These are phyloP conservation scores for Cosmopolites sordidus DNA, from an alignment of 2,888 invertebrate species.

Conservation along the genomic window DNA sequence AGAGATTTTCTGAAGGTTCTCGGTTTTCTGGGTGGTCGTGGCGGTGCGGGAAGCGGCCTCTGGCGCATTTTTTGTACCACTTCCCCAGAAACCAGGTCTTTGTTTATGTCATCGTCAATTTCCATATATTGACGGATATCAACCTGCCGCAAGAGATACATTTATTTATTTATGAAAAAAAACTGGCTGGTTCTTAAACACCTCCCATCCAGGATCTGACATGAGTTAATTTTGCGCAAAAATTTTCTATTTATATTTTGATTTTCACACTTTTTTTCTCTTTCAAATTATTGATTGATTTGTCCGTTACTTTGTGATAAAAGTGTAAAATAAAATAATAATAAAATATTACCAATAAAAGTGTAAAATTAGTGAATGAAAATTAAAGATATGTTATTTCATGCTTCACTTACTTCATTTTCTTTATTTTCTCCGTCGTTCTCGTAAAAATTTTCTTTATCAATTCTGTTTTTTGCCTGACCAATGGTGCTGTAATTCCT, in stretches of 20 bases:
- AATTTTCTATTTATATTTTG: too few relatives aligned
- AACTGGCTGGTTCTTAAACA: too few relatives aligned
- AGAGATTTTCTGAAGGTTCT: constrained; percentile 29
- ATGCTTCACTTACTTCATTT: constrained; percentile 34
- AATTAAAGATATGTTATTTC: neutral
- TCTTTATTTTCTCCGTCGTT: constrained; percentile 48
- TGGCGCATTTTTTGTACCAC: constrained; percentile 79
- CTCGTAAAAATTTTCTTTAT: constrained; percentile 32
- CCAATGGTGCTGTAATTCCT: constrained; percentile 60
- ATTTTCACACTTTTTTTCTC: too few relatives aligned
- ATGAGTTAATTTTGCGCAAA: too few relatives aligned
- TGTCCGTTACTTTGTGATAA: too few relatives aligned
- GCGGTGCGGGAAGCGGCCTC: constrained; percentile 81
- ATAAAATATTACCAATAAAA: too few relatives aligned
- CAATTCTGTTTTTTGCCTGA: constrained; percentile 49
- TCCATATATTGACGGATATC: constrained; percentile 59
- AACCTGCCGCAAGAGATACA: too few relatives aligned
- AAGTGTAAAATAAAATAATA: too few relatives aligned
- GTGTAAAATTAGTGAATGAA: too few relatives aligned
- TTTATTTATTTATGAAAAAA: too few relatives aligned
- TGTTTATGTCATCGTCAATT: constrained; percentile 56
- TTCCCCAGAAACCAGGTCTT: constrained; percentile 68
- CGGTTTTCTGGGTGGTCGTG: constrained; percentile 67
- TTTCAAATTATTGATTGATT: too few relatives aligned
- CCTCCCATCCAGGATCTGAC: too few relatives aligned